A percentile compares a stretch with the other conserved stretches of the same genome.
Conservation (phyloP, 2,113 vertebrate species). For the Hemiprocne comata region DNA sequence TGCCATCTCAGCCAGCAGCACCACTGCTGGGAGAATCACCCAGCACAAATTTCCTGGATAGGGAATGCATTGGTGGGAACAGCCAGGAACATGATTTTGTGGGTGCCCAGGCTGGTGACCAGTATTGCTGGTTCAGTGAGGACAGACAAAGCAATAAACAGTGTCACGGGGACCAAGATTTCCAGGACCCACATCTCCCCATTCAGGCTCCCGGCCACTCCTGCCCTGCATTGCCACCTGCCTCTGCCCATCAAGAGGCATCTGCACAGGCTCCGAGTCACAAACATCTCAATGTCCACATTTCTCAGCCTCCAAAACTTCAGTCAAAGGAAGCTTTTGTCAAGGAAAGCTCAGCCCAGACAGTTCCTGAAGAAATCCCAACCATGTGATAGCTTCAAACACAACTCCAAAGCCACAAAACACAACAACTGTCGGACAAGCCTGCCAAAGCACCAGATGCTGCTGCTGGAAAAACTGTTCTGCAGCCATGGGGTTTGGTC, state of each 20-base stretch:
- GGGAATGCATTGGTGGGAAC: not conserved
- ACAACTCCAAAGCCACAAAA: slow-evolving; percentile 69
- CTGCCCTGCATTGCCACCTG: fast-evolving
- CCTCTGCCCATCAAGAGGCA: not conserved
- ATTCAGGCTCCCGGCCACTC: not conserved
- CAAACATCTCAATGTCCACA: not conserved
- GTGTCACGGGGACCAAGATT: not conserved
- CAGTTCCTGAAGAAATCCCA: slow-evolving; percentile 59
- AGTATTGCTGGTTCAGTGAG: fast-evolving
- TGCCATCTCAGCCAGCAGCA: not conserved
- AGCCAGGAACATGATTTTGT: not conserved
- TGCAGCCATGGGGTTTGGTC: not conserved
- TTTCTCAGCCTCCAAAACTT: slow-evolving; percentile 7
- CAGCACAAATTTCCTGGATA: fast-evolving
- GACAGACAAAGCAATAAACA: fast-evolving
- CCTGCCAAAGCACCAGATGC: slow-evolving; percentile 65
- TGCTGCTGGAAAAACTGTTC: slow-evolving; percentile 60
- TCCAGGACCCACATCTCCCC: not conserved
- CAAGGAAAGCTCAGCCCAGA: slow-evolving; percentile 44
- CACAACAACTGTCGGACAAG: slow-evolving; percentile 19
- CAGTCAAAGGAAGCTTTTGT: slow-evolving; percentile 56
- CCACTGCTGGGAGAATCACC: not conserved
- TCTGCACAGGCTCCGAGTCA: not conserved
- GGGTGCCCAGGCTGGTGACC: not conserved
- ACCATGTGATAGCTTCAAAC: slow-evolving; percentile 50